A percentile compares a stretch with the other conserved stretches of the same genome.
Conservation (phyloP, 2,113 vertebrate species). For the Tricholaema leucomelas region DNA sequence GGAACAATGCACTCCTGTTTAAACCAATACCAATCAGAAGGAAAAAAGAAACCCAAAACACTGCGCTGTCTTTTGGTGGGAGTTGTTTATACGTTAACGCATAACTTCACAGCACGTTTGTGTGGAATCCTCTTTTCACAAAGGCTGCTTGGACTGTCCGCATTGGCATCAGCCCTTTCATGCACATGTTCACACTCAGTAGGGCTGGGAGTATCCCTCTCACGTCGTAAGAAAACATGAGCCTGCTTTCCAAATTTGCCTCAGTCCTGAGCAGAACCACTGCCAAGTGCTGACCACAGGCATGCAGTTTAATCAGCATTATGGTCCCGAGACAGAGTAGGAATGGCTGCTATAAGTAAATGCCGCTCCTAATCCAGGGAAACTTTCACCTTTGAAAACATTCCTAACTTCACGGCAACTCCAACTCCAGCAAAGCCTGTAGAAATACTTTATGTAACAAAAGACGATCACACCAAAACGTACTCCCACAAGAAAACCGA, state of each 20-base stretch:
- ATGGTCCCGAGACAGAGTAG: not conserved
- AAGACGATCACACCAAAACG: not conserved
- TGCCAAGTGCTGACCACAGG: conserved; percentile 32
- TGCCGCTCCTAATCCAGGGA: not conserved
- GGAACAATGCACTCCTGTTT: conserved; percentile 38
- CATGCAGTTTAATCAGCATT: not conserved
- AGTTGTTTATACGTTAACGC: conserved; percentile 25
- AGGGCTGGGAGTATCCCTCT: conserved; percentile 2
- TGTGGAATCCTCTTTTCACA: not conserved
- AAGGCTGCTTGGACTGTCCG: not conserved
- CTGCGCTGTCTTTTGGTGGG: not conserved
- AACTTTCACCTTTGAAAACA: not conserved
- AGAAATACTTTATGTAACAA: not conserved
- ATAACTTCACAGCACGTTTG: conserved; percentile 21
- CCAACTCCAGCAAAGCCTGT: not conserved
- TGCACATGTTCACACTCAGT: not conserved
- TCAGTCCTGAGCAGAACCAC: not conserved
- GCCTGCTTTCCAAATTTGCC: conserved; percentile 16
- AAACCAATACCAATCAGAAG: not conserved
- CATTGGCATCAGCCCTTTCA: not conserved
- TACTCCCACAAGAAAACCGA: not conserved
- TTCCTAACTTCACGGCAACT: not conserved
- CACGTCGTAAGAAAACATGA: not conserved
- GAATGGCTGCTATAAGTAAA: not conserved
- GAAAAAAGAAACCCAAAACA: not conserved